Conservation (phyloP, 1,140 invertebrate genomes). For the Cydia amplana region DNA sequence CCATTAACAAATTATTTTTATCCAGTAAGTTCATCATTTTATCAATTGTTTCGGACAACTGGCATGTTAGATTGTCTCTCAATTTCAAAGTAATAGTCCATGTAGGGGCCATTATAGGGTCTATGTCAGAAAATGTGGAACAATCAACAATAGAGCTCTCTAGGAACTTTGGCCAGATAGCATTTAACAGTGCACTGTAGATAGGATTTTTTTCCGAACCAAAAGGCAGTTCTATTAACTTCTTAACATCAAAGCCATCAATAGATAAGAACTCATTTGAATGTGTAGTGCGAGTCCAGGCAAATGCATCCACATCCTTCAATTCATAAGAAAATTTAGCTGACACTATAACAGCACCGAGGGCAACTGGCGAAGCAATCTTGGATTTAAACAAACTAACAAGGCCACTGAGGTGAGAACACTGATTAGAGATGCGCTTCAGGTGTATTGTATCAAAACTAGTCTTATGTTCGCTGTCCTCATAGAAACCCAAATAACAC, state of each 20-base stretch:
- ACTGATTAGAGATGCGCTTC: conserved; percentile 89
- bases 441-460: conserved; percentile 95
- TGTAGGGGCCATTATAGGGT: conserved; percentile 90
- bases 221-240: conserved; percentile 86
- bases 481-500: conserved; percentile 89
- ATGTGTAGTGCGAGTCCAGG: conserved; percentile 83
- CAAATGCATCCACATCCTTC: conserved; percentile 81
- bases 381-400: conserved; percentile 90
- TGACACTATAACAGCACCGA: conserved; percentile 86
- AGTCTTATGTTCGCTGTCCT: conserved; percentile 86
- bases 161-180: conserved; percentile 92
- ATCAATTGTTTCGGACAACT: conserved; percentile 83
- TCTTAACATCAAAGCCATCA: conserved; percentile 79
- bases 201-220: conserved; percentile 90
- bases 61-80: conserved; percentile 81
- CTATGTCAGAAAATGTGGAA: conserved; percentile 92
- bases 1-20: conserved; percentile 65
- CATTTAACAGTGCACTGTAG: conserved; percentile 88
- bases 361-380: conserved; percentile 81
- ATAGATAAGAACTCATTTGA: conserved; percentile 87
- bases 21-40: conserved; percentile 70
- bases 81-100: conserved; percentile 86
- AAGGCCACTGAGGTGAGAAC: conserved; percentile 89
- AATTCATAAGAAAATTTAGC: conserved; percentile 91
- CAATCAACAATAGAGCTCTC: conserved; percentile 94